Evolutionary conservation across 2,888 invertebrate species (phyloP).

Genomic region (Aphodius granarius): DNA sequence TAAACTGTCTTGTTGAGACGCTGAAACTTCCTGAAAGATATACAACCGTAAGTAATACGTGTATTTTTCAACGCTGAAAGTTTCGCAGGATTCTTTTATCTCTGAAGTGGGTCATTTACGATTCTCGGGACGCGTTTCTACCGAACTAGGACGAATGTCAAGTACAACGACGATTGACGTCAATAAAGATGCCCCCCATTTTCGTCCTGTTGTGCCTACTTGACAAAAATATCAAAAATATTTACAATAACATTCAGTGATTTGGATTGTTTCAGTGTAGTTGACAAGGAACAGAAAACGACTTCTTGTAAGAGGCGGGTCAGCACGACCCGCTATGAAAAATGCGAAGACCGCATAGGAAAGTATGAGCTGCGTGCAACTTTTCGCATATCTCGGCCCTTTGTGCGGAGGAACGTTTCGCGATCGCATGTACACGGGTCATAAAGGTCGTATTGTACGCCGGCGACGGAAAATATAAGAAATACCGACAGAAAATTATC

Average conservation of each 20-base stretch:
- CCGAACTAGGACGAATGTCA: not conserved
- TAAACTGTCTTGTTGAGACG: too few relatives aligned
- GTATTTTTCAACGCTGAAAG: not conserved
- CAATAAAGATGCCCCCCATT: not conserved
- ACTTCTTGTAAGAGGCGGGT: too few relatives aligned
- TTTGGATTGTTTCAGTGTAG: too few relatives aligned
- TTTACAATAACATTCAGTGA: too few relatives aligned
- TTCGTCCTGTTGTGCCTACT: not conserved
- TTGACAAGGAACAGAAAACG: not conserved
- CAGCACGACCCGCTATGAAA: not conserved
- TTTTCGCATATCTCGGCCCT: not conserved
- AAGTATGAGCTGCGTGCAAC: not conserved
- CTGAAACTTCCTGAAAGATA: not conserved
- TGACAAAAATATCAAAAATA: too few relatives aligned
- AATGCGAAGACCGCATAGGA: not conserved
- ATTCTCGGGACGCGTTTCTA: not conserved
- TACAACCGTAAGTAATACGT: not conserved
- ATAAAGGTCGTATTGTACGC: not conserved
- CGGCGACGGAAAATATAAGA: not conserved
- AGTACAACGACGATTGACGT: not conserved
- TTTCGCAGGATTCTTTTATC: not conserved
- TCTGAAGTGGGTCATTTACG: not conserved
- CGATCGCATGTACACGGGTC: not conserved
- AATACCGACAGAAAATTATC: not conserved
- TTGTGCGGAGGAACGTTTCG: not conserved